A percentile compares a stretch with the other conserved stretches of the same genome.
These are phyloP conservation scores for Selenia dentaria DNA, from an alignment of 2,888 invertebrate species.

Conservation along the genomic window DNA sequence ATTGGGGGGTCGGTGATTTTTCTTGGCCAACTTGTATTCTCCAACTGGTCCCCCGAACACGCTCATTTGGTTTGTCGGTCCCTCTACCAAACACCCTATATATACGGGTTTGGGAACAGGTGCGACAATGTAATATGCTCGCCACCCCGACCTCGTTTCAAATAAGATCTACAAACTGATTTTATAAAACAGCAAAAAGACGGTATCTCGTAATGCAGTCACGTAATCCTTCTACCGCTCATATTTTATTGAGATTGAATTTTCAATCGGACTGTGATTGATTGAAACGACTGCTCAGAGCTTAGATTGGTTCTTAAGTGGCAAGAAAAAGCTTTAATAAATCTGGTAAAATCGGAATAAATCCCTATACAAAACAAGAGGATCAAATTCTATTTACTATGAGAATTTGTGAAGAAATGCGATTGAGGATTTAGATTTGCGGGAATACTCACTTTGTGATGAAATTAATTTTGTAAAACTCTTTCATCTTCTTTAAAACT, in stretches of 20 bases:
- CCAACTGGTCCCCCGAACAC: no score
- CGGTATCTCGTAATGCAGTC: conserved; percentile 59
- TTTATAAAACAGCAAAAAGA: conserved; percentile 5
- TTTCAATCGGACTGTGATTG: conserved; percentile 78
- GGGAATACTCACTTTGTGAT: conserved; percentile 36
- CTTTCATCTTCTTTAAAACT: neutral
- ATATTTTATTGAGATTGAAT: conserved; percentile 75
- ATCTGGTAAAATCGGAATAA: conserved; percentile 49
- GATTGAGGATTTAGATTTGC: conserved; percentile 53
- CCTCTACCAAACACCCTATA: no score
- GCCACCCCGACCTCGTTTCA: no score
- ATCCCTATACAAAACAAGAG: conserved; percentile 67
- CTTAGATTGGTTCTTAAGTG: conserved; percentile 74
- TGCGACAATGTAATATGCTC: no score
- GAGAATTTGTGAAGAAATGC: conserved; percentile 56
- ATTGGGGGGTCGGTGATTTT: no score
- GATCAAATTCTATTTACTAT: conserved; percentile 64
- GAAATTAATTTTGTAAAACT: conserved; percentile 17
- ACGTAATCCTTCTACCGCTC: conserved; percentile 73
- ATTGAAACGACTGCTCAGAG: conserved; percentile 68
- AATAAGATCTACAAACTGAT: no score
- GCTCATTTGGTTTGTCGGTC: no score
- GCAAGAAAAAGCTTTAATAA: conserved; percentile 72
- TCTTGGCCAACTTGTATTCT: no score
- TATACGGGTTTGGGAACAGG: no score